phyloP scores from a whole-genome alignment of 2,797 vertebrate genomes.

The Melanotaenia parkinsoni region DNA sequence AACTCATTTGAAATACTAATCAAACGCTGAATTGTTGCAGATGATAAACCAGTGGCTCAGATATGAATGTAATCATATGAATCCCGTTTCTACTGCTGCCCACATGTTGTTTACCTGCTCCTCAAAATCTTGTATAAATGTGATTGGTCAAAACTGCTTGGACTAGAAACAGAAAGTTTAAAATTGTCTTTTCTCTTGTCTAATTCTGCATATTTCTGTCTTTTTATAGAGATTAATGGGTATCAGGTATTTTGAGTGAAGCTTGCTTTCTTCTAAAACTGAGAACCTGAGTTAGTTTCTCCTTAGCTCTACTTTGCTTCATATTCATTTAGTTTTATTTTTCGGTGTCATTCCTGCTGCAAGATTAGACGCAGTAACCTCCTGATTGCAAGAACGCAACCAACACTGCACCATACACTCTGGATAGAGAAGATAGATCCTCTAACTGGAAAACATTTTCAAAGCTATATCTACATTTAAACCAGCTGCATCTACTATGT shows the following conservation, averaged over 20 bases:
- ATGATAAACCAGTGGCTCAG: background rate
- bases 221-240: background rate
- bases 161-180: background rate
- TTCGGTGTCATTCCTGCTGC: constrained; percentile 11
- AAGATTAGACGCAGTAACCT: constrained; percentile 33
- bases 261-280: background rate
- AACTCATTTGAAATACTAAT: background rate
- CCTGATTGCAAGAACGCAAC: constrained; percentile 33
- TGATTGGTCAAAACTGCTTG: background rate
- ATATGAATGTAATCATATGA: background rate
- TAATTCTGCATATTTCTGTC: background rate
- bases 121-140: background rate
- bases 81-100: background rate
- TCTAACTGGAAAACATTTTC: constrained; percentile 25
- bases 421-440: constrained; percentile 16
- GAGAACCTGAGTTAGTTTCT: background rate
- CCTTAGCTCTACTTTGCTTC: constrained; percentile 15
- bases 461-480: constrained; percentile 12
- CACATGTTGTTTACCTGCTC: constrained; percentile 3
- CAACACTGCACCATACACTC: constrained; percentile 21
- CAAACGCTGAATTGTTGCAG: background rate
- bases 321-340: constrained; percentile 41
- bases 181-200: too few relatives aligned
- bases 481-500: constrained; percentile 49
- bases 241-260: background rate